phyloP scores from a whole-genome alignment of 2,888 invertebrate species.

The Apantesis nais region DNA sequence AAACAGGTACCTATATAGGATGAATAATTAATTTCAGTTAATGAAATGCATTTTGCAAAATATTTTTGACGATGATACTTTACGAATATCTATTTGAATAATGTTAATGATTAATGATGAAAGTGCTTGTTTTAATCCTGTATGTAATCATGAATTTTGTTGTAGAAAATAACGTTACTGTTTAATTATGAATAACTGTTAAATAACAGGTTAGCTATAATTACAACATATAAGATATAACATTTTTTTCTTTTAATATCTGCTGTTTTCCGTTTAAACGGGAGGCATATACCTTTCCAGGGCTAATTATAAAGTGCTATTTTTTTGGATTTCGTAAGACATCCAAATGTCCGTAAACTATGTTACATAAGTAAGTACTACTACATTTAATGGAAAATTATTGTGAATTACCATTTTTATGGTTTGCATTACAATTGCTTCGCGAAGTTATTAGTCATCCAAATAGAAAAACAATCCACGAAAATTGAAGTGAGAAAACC shows the following conservation, averaged over 20 bases:
- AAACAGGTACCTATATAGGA: slow-evolving; percentile 52
- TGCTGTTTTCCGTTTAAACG: background rate
- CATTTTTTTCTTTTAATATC: slow-evolving; percentile 1
- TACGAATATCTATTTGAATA: slow-evolving; percentile 46
- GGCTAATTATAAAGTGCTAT: no score
- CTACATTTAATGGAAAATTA: no score
- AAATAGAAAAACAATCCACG: no score
- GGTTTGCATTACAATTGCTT: no score
- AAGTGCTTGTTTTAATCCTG: slow-evolving; percentile 63
- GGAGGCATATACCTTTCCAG: background rate
- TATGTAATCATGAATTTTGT: slow-evolving; percentile 64
- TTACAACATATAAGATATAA: slow-evolving; percentile 18
- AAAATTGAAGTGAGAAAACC: no score
- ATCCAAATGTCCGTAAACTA: background rate
- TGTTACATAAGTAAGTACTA: background rate
- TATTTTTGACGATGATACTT: slow-evolving; percentile 55
- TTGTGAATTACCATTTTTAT: no score
- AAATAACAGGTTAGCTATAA: slow-evolving; percentile 48
- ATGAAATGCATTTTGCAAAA: slow-evolving; percentile 64
- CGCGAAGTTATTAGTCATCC: no score
- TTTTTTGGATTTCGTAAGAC: background rate
- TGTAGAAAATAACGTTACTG: slow-evolving; percentile 57
- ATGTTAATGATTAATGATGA: slow-evolving; percentile 45
- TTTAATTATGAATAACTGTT: slow-evolving; percentile 51
- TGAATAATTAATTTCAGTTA: slow-evolving; percentile 58